Conservation (phyloP, 2,113 vertebrate genomes). For the Myxocyprinus asiaticus region DNA sequence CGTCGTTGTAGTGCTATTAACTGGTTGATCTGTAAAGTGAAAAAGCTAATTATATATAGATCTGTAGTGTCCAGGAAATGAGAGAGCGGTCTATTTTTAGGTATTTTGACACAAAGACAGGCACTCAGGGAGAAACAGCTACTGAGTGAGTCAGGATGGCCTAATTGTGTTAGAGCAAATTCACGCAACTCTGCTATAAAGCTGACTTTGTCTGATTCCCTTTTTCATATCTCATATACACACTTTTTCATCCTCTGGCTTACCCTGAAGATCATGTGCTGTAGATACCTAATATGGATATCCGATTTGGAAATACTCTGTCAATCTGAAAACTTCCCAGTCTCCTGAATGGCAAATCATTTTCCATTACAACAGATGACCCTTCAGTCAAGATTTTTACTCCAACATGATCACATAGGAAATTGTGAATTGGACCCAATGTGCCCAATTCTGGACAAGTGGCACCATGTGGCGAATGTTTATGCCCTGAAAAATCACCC, state of each 20-base stretch:
- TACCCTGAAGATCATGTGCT: background rate
- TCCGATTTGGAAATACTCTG: slow-evolving; percentile 52
- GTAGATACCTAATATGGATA: no score
- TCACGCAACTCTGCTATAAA: slow-evolving; percentile 13
- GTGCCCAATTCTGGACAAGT: no score
- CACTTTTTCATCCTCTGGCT: slow-evolving; percentile 10
- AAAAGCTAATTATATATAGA: no score
- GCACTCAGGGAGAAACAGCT: background rate
- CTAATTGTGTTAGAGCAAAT: slow-evolving; percentile 28
- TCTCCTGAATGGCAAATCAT: slow-evolving; percentile 1
- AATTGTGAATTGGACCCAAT: no score
- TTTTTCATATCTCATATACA: background rate
- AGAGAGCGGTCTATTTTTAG: background rate
- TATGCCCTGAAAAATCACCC: no score
- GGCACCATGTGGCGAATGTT: no score
- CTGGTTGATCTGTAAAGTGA: no score
- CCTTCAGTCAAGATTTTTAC: background rate
- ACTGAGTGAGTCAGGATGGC: slow-evolving; percentile 30
- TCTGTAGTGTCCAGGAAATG: no score
- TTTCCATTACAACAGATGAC: slow-evolving; percentile 24
- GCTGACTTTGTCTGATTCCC: slow-evolving; percentile 7
- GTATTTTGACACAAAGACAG: slow-evolving; percentile 8
- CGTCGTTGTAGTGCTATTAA: no score
- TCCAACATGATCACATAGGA: no score
- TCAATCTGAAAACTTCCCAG: slow-evolving; percentile 5